Percentiles rank a stretch among this genome's conserved stretches.
Evolutionary conservation across 2,888 invertebrate genomes (phyloP).

Genomic region (Mythimna pallens): DNA sequence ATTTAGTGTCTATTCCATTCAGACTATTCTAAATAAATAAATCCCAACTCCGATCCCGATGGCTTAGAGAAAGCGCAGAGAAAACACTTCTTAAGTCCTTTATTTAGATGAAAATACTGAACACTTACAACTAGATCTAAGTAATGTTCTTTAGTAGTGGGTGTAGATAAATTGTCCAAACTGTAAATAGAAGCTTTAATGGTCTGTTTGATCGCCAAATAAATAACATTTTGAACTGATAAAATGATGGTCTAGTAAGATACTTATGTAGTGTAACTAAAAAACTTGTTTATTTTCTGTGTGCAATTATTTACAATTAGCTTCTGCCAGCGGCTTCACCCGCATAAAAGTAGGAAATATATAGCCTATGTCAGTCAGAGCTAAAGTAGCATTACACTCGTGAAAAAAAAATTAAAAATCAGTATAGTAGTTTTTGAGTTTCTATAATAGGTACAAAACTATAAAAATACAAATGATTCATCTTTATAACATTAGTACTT

Average conservation of each 20-base stretch:
- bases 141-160: constrained; percentile 22
- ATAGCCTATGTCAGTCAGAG: no score
- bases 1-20: constrained; percentile 24
- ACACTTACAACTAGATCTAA: constrained; percentile 32
- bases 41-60: constrained; percentile 31
- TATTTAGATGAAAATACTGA: constrained; percentile 47
- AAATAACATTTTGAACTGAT: constrained; percentile 11
- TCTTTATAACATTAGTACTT: no score
- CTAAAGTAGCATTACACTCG: no score
- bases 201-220: constrained; percentile 2
- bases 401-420: no score
- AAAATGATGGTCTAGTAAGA: not conserved
- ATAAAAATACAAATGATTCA: no score
- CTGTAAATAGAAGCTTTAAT: constrained; percentile 19
- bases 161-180: constrained; percentile 27
- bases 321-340: no score
- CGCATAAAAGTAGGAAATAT: no score
- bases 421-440: no score
- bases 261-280: no score
- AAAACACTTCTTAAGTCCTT: constrained; percentile 40
- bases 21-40: constrained; percentile 53
- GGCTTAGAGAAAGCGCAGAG: constrained; percentile 35
- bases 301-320: no score
- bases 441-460: no score
- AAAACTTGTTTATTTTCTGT: no score